These are phyloP conservation scores for Rotaria sp. DNA, from an alignment of 2,888 invertebrate genomes.

Conservation along the genomic window DNA sequence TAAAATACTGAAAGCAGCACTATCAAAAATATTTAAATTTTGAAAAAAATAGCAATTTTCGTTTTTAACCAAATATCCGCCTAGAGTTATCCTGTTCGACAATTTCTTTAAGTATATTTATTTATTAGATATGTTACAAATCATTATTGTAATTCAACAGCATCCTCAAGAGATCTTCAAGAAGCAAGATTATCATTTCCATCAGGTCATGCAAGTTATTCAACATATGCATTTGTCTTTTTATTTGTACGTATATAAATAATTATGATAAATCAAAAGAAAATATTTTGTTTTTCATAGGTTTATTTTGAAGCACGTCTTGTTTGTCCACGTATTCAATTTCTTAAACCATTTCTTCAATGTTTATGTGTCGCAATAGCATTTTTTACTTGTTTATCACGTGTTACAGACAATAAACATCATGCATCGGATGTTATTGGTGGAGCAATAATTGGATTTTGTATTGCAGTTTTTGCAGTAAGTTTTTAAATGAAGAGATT, in stretches of 20 bases:
- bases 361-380: slow-evolving; percentile 25
- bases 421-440: slow-evolving; percentile 39
- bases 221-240: slow-evolving; percentile 33
- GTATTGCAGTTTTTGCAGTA: slow-evolving; percentile 33
- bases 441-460: slow-evolving; percentile 35
- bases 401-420: slow-evolving; percentile 38
- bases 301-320: slow-evolving; percentile 37
- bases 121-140: slow-evolving; percentile 16
- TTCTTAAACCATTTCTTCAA: slow-evolving; percentile 38
- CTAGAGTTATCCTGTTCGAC: no score
- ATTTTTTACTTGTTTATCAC: slow-evolving; percentile 33
- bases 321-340: neutral
- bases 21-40: no score
- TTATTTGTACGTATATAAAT: slow-evolving; percentile 29
- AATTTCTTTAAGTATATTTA: no score
- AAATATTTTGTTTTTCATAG: neutral
- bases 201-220: slow-evolving; percentile 38
- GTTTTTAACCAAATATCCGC: no score
- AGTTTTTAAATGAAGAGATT: neutral
- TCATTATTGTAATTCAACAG: neutral
- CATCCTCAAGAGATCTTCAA: neutral
- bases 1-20: no score
- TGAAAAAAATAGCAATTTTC: no score
- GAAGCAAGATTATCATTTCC: slow-evolving; percentile 39
- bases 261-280: neutral